Evolutionary conservation across 2,113 vertebrate species (phyloP), one percentile per base, ranked within the genome.

Genomic region (Gnathonemus echidnorhynchus): DNA sequence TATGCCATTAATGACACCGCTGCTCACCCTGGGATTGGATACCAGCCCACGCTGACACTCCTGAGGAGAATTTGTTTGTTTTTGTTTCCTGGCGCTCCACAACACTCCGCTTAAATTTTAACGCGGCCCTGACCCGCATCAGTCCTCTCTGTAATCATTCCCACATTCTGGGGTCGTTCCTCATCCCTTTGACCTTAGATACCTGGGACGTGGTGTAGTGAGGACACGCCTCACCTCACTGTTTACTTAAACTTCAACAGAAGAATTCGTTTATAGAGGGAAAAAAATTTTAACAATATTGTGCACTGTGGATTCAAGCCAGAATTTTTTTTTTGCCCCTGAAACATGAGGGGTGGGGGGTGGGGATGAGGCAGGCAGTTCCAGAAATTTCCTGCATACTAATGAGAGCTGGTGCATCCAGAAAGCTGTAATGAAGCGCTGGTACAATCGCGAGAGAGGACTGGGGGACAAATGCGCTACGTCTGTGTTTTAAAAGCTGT

Each of bases 61-160:
- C 70, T 48, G 17, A 91, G 84, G 58, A 88, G 50, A n/a, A 24
- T 90, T 89, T 87, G 86, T 89, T 91, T 90, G 91, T 90, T 89
- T 89, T 86, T 90, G 89, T 91, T 90, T 90, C 10, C 49, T 86
- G 53, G 62, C 86, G 46, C 89, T 39, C 85, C 89, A 15, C 66
- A 90, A 86, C 49, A 90, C 89, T 91, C 93, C 93, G 87, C 91
- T 90, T 90, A 89, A 90, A 86, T 49, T 92, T 92, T 91, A 93
- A 94, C 91, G 92, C 89, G 83, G 27, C 56, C 92, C 48, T 92
- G 92, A 92, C 90, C 91, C 89, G 91, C 89, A 90, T 52, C 89
- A 91, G 89, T 89, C 87, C 83, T 90, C 66, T 86, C 45, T 56
- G 89, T 90, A 89, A 58, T 90, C 80, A 91, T 87, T 89, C 89